Evolutionary conservation across 35 echinoderm and acorn worm genomes (phyloP).

Genomic region (Holothuria glaberrima): DNA sequence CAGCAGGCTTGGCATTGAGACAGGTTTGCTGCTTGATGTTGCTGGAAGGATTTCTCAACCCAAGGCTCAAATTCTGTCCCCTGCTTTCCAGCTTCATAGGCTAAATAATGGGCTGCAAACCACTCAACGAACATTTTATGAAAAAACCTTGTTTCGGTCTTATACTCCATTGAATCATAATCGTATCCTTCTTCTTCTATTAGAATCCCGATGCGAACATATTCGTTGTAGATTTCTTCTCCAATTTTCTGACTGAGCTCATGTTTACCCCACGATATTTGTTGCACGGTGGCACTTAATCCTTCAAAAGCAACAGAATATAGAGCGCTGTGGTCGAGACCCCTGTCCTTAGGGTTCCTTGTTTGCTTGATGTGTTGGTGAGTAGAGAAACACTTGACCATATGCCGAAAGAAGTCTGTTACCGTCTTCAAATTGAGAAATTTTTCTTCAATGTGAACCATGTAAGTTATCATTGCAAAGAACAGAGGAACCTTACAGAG

Average conservation of each 20-base stretch:
- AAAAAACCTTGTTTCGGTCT: background rate
- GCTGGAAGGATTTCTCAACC: too few species aligned
- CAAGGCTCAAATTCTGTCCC: too few species aligned
- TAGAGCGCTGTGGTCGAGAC: background rate
- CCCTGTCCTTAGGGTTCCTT: background rate
- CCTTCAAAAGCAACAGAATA: background rate
- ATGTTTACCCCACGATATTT: background rate
- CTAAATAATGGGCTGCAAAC: background rate
- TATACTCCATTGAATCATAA: background rate
- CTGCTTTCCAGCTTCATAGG: background rate
- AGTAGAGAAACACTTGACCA: too few species aligned
- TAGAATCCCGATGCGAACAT: background rate
- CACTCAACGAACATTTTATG: background rate
- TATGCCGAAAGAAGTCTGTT: too few species aligned
- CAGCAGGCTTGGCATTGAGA: too few species aligned
- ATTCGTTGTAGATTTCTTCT: background rate
- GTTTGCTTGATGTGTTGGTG: too few species aligned
- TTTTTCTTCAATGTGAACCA: too few species aligned
- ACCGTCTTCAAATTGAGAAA: too few species aligned
- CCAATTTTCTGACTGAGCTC: background rate
- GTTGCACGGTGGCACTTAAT: background rate
- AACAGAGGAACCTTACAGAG: too few species aligned
- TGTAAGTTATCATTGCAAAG: too few species aligned
- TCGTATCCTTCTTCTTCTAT: constrained; percentile 1
- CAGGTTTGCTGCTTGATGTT: too few species aligned